phyloP scores from a whole-genome alignment of 1,140 invertebrate genomes.

The Neodiprion fabricii region DNA sequence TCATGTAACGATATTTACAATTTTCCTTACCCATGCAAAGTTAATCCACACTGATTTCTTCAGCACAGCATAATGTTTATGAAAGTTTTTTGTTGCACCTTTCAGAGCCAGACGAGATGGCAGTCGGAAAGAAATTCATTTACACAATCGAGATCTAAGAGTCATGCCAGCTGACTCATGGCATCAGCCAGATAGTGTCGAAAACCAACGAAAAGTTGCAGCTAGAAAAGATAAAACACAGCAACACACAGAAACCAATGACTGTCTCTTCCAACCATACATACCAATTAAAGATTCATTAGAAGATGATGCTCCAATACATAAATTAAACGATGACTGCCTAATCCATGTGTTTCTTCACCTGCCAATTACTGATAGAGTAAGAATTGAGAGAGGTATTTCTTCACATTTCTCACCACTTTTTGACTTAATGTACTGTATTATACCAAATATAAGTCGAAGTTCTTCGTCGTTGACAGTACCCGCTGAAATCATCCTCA shows the following conservation, averaged over 20 bases:
- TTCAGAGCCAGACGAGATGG: constrained; percentile 47
- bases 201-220: constrained; percentile 41
- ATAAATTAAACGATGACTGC: constrained; percentile 54
- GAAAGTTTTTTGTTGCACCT: not conserved
- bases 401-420: not conserved
- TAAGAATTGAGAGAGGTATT: constrained; percentile 51
- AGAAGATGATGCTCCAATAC: constrained; percentile 35
- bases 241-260: constrained; percentile 19
- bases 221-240: constrained; percentile 27
- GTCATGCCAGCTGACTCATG: constrained; percentile 54
- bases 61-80: not conserved
- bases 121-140: constrained; percentile 37
- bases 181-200: constrained; percentile 56
- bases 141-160: constrained; percentile 51
- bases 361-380: constrained; percentile 49
- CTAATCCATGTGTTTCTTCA: constrained; percentile 51
- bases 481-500: no score
- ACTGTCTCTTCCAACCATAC: not conserved
- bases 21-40: constrained; percentile 15
- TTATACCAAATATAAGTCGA: no score
- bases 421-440: not conserved
- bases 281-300: not conserved
- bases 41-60: no score
- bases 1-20: constrained; percentile 16
- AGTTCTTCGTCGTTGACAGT: no score